Evolutionary conservation across 2,888 invertebrate genomes (phyloP), one percentile per base, ranked within the genome.

Genomic region (Mellilla xanthometata): DNA sequence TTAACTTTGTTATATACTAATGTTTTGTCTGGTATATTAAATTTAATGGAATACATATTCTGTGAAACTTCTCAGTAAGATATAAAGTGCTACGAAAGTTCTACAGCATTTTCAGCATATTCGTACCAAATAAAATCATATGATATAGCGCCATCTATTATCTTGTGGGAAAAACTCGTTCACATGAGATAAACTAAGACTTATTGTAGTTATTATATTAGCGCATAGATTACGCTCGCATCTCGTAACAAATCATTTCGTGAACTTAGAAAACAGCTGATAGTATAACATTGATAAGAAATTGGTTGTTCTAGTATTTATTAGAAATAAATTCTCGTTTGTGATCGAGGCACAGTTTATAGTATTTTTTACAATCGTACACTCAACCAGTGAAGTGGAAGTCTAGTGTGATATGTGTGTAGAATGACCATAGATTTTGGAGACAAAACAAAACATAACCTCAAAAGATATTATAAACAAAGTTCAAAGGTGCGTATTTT

Each of bases 361-460:
- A 7, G 23, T 35, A 31, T 49, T 44, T 35, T 33, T 24, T 24
- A 29, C 39, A 36, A 23, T 12, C 12, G 29, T 12, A 12, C 39
- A 39, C 24, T 47, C 49, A 45, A 47, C 40, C 38, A 52, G 42
- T 32, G 27, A 7, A 32, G 41, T 47, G 41, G 33, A 42, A 48
- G 1, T 34, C 24, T 36, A n/a, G n/a, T n/a, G n/a, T n/a, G n/a
- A n/a, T n/a, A 9, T 10, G 9, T 10, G 13, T 45, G 31, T 47
- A 36, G 12, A 35, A 22, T 43, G 33, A 33, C 39, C 36, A 36
- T 42, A 32, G 34, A 26, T 49, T 47, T 34, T 46, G 32, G 45
- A 26, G 7, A 42, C 12, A 34, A 35, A 22, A 30, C 36, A 32
- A 48, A 53, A 62, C 55, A 58, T 71, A 71, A 71, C 71, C 71